Base-by-base conservation (phyloP, 2,888 invertebrate genomes). In the Zootermopsis nevadensis region DNA sequence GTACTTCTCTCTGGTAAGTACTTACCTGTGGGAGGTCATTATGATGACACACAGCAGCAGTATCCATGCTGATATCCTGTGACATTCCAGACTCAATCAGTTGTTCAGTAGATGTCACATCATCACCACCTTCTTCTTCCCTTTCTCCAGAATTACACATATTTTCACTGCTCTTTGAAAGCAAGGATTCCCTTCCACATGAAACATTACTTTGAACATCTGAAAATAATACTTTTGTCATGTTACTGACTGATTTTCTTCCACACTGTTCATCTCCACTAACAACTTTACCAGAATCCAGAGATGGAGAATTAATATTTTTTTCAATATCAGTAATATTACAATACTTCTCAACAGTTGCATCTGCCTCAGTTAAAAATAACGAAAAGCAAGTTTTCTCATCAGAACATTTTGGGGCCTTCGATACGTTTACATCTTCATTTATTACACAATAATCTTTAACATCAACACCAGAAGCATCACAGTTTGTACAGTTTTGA, bases 41-140 rank as follows among this genome's bases (percentile, higher is more conserved):
- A 48, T 19, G 15, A 15, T 31, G 69, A 8, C 19, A 27, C 27
- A 38, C 48, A 15, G 48, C 12, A 19, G 48, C 15, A 1, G 15
- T 19, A 48, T 30, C 7, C 69, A 31, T 6, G 15, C 69, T 33
- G 30, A 69, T 33, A 8, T 77, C 31, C 48, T 42, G 77, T 19
- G 77, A 53, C 15, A 19, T 27, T 77, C 24, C 77, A 53, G 48
- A 33, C 48, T 77, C 77, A 24, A 77, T 77, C 30, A 8, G 7
- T 22, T 22, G 10, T 22, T 77, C 53, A 24, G 48, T 42, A 15
- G 30, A 31, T 1, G 0, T 31, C 30, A 30, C 24, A 10, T 7
- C 22, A 27, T 27, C 15, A 38, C 27, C n/a, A 15, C 22, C 33
- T 10, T 53, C 77, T 77, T 48, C 24, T 22, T 55, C 30, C 8